Conservation (phyloP, 2,113 vertebrate genomes). For the Nesogale talazaci region DNA sequence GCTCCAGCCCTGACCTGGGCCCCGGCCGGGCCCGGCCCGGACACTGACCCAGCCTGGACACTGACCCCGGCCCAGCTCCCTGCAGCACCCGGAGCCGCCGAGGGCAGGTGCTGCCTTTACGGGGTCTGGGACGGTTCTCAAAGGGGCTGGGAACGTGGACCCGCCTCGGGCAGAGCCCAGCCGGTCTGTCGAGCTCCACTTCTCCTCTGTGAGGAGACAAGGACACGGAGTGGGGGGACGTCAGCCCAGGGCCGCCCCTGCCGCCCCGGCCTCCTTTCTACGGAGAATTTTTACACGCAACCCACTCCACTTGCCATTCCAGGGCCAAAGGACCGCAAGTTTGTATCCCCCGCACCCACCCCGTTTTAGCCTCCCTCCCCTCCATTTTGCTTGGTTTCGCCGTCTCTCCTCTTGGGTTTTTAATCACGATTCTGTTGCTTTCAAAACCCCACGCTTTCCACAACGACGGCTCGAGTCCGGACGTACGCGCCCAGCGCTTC, state of each 20-base stretch:
- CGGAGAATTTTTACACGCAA: slow-evolving; percentile 86
- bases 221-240: slow-evolving; percentile 87
- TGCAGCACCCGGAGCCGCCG: neutral
- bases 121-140: slow-evolving; percentile 89
- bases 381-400: slow-evolving; percentile 77
- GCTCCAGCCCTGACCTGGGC: slow-evolving; percentile 33
- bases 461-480: no score
- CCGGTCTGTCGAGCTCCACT: slow-evolving; percentile 90
- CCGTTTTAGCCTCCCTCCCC: slow-evolving; percentile 2
- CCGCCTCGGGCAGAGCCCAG: slow-evolving; percentile 82
- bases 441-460: slow-evolving; percentile 60
- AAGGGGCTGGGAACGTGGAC: slow-evolving; percentile 85
- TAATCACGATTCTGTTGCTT: slow-evolving; percentile 65
- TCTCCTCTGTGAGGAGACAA: slow-evolving; percentile 98
- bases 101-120: slow-evolving; percentile 85
- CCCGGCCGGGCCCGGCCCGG: slow-evolving; percentile 42
- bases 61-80: no score
- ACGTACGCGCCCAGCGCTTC: no score
- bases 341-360: slow-evolving; percentile 10
- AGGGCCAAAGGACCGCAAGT: slow-evolving; percentile 85
- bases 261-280: slow-evolving; percentile 88
- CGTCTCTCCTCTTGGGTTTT: slow-evolving; percentile 77
- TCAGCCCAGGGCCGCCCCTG: slow-evolving; percentile 85
- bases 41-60: slow-evolving; percentile 77
- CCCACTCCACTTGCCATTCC: slow-evolving; percentile 81